Base-by-base conservation (phyloP, 2,797 vertebrate species). In the Cynopterus sphinx region DNA sequence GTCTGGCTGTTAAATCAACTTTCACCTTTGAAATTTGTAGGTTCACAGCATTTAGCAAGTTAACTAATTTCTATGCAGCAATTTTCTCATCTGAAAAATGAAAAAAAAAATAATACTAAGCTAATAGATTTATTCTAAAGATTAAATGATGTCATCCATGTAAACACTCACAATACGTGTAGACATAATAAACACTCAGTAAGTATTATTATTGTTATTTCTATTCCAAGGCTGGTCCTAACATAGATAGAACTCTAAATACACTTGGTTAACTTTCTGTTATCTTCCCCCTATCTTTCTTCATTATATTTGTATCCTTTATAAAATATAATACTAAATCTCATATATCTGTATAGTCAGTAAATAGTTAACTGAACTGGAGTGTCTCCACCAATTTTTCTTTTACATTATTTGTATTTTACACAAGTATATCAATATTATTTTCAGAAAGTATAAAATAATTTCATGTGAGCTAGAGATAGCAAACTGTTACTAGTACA, bases 401-500 rank as follows among this genome's bases (percentile, higher is more conserved):
- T 49, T 90, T 83, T 59, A 61, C 83, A 61, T 91, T 95, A 77
- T 90, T 96, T 83, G 46, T 63, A 81, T 87, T 93, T 97, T 94
- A 91, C 4, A 70, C 9, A 84, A 92, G 70, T 33, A 59, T 22
- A 82, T 79, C 33, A n/a, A 16, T 79, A 85, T 87, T 95, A 87
- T 95, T 96, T 95, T 93, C 31, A n/a, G 39, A 91, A 89, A 78
- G 22, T 94, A 1, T 16, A 70, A 93, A 94, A 92, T 92, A 96
- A 95, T 94, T 96, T 46, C 46, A 68, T 82, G 22, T 87, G 39
- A 90, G 85, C 31, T 73, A 91, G 87, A 90, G 78, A 91, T 78
- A 82, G 90, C 49, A 89, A 89, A 55, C 39, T 51, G n/a, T 82
- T 81, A 78, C 67, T 77, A 63, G 73, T 65, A 3, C 5, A 41